Conservation (phyloP, 1,140 invertebrate genomes). For the Philotrypesis tridentata region DNA sequence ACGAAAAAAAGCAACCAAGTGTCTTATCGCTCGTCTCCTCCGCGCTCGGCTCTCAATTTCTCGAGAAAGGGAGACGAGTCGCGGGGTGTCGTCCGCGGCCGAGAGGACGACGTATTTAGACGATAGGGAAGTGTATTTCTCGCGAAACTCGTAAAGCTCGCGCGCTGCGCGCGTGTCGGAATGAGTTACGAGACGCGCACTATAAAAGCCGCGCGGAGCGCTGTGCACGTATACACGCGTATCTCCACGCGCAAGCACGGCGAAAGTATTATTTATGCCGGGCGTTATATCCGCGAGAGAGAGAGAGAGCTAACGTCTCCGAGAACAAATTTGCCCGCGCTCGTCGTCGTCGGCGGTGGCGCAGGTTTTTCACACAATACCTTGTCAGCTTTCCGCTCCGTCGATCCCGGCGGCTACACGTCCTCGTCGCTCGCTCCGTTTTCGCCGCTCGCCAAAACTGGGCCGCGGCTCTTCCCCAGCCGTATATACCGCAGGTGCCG, state of each 20-base stretch:
- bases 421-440: too few relatives aligned
- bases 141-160: constrained; percentile 46
- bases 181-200: constrained; percentile 40
- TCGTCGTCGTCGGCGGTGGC: too few relatives aligned
- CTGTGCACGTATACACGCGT: neutral
- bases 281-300: constrained; percentile 3
- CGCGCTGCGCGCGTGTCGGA: constrained; percentile 32
- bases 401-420: neutral
- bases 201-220: constrained; percentile 26
- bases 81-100: neutral
- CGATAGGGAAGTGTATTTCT: constrained; percentile 38
- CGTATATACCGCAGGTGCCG: too few relatives aligned
- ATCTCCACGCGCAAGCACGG: neutral
- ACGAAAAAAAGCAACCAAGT: neutral
- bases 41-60: neutral
- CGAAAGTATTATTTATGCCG: constrained; percentile 37
- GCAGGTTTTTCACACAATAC: neutral
- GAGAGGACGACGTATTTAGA: constrained; percentile 28
- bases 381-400: neutral
- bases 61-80: neutral
- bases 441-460: too few relatives aligned
- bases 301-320: too few relatives aligned
- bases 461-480: too few relatives aligned
- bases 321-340: too few relatives aligned
- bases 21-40: neutral